These are phyloP conservation scores for Harpagoxenus sublaevis DNA, from an alignment of 2,888 invertebrate genomes.

Conservation along the genomic window DNA sequence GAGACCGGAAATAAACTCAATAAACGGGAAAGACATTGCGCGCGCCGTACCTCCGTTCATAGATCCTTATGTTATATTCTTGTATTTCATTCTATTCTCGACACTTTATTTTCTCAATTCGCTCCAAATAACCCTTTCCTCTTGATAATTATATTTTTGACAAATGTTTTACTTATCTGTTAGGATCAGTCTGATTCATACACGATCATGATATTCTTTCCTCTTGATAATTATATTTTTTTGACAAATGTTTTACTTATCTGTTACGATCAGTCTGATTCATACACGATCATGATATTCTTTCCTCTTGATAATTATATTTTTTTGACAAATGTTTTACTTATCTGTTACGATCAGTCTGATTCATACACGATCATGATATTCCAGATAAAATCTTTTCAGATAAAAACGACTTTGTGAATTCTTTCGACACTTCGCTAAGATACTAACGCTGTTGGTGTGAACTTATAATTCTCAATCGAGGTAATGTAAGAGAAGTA, in stretches of 20 bases:
- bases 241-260: not conserved
- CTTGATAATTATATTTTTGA: not conserved
- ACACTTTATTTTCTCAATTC: not conserved
- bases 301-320: no score
- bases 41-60: not conserved
- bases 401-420: not conserved
- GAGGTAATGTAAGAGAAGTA: constrained; percentile 10
- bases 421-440: not conserved
- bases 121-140: not conserved
- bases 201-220: not conserved
- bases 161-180: not conserved
- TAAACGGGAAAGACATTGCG: constrained; percentile 14
- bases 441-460: not conserved
- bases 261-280: not conserved
- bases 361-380: not conserved
- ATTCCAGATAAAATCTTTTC: not conserved
- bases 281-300: not conserved
- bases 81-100: not conserved
- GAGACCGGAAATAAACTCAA: constrained; percentile 11
- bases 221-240: no score
- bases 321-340: not conserved
- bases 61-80: not conserved
- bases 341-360: not conserved
- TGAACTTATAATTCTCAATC: not conserved
- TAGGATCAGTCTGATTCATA: not conserved